phyloP scores from a whole-genome alignment of 2,888 invertebrate genomes.

The Alviniconcha strummeri region DNA sequence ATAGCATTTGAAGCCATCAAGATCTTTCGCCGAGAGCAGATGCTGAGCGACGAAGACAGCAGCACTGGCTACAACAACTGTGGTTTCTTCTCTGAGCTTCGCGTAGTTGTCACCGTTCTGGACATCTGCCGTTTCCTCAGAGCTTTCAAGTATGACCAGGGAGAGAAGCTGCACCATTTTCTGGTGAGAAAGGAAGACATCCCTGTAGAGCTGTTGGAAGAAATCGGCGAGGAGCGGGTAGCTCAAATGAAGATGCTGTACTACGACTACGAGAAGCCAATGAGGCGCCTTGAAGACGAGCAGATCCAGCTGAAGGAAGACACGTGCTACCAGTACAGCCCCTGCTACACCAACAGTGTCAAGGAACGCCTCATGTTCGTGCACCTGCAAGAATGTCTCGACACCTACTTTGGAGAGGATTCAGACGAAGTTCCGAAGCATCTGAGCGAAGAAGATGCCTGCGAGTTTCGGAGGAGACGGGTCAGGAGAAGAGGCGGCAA shows the following conservation, averaged over 20 bases:
- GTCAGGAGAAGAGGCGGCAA: conserved; percentile 41
- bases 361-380: conserved; percentile 27
- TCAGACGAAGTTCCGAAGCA: conserved; percentile 40
- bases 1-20: conserved; percentile 43
- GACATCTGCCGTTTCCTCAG: conserved; percentile 43
- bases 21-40: conserved; percentile 49
- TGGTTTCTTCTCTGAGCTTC: conserved; percentile 50
- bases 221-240: conserved; percentile 37
- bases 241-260: conserved; percentile 38
- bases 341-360: conserved; percentile 22
- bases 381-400: conserved; percentile 45
- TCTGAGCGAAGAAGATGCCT: conserved; percentile 37
- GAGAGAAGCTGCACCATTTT: conserved; percentile 39
- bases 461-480: conserved; percentile 44
- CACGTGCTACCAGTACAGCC: conserved; percentile 25
- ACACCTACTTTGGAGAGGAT: conserved; percentile 51
- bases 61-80: conserved; percentile 45
- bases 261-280: conserved; percentile 31
- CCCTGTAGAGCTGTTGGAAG: conserved; percentile 28
- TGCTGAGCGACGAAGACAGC: conserved; percentile 44
- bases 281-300: conserved; percentile 45
- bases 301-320: conserved; percentile 44
- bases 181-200: conserved; percentile 37
- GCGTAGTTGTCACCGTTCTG: conserved; percentile 43
- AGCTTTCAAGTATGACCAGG: conserved; percentile 26